These are phyloP conservation scores for Gallinago paraguaiae DNA, from an alignment of 2,113 vertebrate genomes.

Conservation along the genomic window DNA sequence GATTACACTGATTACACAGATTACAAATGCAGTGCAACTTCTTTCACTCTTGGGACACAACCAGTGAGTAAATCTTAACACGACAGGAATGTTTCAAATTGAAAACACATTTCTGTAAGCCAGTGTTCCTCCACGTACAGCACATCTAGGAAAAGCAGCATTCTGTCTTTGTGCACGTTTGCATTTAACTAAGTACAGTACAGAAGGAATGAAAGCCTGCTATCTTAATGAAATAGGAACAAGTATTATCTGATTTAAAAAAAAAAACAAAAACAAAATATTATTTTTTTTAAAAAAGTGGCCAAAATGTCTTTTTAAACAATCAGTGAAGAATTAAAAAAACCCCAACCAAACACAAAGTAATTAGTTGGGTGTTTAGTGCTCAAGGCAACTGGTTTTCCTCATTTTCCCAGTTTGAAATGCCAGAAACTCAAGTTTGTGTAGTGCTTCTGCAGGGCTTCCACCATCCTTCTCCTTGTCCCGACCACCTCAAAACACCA, in stretches of 20 bases:
- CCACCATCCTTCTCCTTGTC: constrained; percentile 58
- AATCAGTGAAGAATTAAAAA: not conserved
- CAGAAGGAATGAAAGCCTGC: constrained; percentile 25
- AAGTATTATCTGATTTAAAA: constrained; percentile 11
- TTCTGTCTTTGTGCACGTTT: constrained; percentile 12
- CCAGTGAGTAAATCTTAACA: constrained; percentile 33
- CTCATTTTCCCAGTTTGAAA: constrained; percentile 40
- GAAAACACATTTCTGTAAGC: constrained; percentile 44
- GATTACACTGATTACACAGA: not conserved
- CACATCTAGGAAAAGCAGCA: constrained; percentile 33
- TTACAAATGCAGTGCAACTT: constrained; percentile 30
- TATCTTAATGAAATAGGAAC: constrained; percentile 7
- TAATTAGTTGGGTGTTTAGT: not conserved
- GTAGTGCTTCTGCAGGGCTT: constrained; percentile 50
- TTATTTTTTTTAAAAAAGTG: not conserved
- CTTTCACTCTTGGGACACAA: constrained; percentile 51
- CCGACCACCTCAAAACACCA: constrained; percentile 63
- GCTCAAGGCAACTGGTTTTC: not conserved
- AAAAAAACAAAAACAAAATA: not conserved
- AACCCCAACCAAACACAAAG: not conserved
- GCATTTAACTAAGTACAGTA: constrained; percentile 42
- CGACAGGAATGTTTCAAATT: constrained; percentile 67
- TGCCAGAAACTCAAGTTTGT: constrained; percentile 44
- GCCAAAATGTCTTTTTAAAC: not conserved
- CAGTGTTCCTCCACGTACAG: not conserved